Evolutionary conservation across 2,797 vertebrate genomes (phyloP).

Genomic region (Molossus alvarezi): DNA sequence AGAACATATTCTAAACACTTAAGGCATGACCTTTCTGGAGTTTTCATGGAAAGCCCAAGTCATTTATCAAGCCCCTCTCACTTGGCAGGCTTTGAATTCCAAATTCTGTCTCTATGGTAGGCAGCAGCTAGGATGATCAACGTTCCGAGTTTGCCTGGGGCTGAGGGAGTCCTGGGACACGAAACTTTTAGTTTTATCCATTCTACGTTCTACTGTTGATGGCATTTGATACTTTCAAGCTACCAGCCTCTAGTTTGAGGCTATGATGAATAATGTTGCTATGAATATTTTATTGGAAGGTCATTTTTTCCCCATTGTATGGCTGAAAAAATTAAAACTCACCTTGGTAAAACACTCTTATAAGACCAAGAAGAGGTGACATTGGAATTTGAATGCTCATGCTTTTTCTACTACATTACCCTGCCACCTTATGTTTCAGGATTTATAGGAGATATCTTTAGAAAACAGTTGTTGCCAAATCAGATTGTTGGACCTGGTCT

Average conservation of each 20-base stretch:
- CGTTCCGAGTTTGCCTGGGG: background rate
- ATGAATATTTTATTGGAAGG: background rate
- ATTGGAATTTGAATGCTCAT: conserved; percentile 35
- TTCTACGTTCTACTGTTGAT: background rate
- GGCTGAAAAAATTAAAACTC: conserved; percentile 17
- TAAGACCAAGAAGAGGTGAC: conserved; percentile 20
- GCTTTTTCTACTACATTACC: background rate
- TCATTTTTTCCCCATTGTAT: conserved; percentile 39
- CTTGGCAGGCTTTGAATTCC: conserved; percentile 25
- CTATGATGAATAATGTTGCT: conserved; percentile 59
- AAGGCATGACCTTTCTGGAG: background rate
- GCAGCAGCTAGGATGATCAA: background rate
- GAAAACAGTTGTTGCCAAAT: background rate
- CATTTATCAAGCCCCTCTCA: background rate
- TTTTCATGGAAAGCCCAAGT: conserved; percentile 27
- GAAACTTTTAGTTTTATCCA: conserved; percentile 3
- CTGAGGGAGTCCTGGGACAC: background rate
- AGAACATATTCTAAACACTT: background rate
- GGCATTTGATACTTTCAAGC: background rate
- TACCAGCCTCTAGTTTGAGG: background rate
- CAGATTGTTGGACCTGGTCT: background rate
- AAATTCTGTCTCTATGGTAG: background rate
- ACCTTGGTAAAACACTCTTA: conserved; percentile 8
- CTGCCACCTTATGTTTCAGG: background rate
- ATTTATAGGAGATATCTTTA: background rate